Base-by-base conservation (phyloP, 2,888 invertebrate genomes). In the Polyploca ridens region DNA sequence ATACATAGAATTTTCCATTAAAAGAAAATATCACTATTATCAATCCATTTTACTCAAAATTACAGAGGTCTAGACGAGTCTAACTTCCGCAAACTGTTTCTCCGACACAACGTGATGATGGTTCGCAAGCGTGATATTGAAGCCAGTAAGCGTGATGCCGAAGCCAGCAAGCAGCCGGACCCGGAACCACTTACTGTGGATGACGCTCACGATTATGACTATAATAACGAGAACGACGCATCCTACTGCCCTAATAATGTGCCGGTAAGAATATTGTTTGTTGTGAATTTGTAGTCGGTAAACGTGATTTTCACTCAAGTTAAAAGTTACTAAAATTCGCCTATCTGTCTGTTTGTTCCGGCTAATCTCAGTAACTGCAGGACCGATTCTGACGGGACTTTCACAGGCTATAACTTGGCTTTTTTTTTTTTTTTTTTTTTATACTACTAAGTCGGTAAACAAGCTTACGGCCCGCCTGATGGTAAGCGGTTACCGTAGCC, bases 221-320 rank as follows among this genome's bases (percentile, higher is more conserved):
- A 94, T 64, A 84, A 90, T 70, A 94, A 94, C 69, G 94, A 94
- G 70, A 94, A 94, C 69, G 94, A 94, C 72, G 93, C 91, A 0
- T 93, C 93, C 0, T 94, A 94, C 77, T 94, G 94, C 66, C 89
- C 90, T 1, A 88, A 84, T 61, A 83, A 83, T 65, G 74, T 86
- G 54, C 87, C 88, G 70, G 94, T 93, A 19, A 77, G 82, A 73
- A 41, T 57, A 41, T 35, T 19, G 62, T 7, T 46, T 6, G 6
- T 5, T 46, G 3, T 46, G 5, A 16, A 62, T 16, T 14, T 10
- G 14, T 27, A 27, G 27, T 27, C 19, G 27, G 27, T 27, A 16
- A 58, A 19, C 6, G 27, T 27, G 16, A 58, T 27, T 27, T 27
- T 27, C 2, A 27, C 27, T 27, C 27, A 27, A 27, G 27, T 27